These are phyloP conservation scores for Podotricha telesiphe DNA, from an alignment of 2,888 invertebrate species.

Conservation along the genomic window DNA sequence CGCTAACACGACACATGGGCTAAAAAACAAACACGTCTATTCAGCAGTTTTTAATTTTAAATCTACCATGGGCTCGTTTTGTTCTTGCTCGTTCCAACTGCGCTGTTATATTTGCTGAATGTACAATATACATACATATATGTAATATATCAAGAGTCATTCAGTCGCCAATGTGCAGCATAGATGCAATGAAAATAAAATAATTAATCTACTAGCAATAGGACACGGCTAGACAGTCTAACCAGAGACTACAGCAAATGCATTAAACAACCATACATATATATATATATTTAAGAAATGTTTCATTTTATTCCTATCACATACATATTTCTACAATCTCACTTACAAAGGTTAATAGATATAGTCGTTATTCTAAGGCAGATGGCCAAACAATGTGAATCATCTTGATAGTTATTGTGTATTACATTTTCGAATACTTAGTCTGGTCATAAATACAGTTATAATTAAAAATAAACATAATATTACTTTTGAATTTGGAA, in stretches of 20 bases:
- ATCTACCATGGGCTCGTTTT: conserved; percentile 46
- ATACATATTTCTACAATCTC: conserved; percentile 7
- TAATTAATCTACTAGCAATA: too few species aligned
- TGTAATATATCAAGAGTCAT: neutral
- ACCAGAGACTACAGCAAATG: neutral
- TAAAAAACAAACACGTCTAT: conserved; percentile 49
- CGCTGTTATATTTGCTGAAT: conserved; percentile 30
- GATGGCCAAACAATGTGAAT: neutral
- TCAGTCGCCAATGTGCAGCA: neutral
- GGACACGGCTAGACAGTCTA: neutral
- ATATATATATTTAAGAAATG: neutral
- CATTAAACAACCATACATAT: neutral
- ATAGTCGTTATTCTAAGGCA: neutral
- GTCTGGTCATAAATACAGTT: neutral
- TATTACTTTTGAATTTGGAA: too few species aligned
- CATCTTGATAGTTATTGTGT: neutral
- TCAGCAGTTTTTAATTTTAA: conserved; percentile 53
- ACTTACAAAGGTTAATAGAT: conserved; percentile 4
- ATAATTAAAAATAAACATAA: too few species aligned
- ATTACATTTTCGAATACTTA: neutral
- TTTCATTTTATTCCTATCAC: neutral
- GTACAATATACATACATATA: neutral
- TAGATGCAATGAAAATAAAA: neutral
- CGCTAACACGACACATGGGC: conserved; percentile 49
- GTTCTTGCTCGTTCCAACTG: conserved; percentile 41